Evolutionary conservation across 2,113 vertebrate genomes (phyloP).

Genomic region (Carassius carassius): DNA sequence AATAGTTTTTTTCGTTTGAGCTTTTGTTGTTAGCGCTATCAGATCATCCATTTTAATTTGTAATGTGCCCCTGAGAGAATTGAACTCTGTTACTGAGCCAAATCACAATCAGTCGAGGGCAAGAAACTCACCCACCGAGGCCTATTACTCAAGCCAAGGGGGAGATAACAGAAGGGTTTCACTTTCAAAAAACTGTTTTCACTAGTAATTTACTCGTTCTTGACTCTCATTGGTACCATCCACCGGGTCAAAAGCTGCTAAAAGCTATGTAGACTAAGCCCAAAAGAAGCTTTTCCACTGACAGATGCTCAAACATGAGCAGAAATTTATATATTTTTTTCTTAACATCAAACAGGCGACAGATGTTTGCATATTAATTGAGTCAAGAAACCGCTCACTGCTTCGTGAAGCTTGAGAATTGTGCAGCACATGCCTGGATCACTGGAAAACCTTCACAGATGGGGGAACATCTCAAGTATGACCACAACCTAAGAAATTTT

Average conservation of each 20-base stretch:
- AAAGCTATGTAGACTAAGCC: conserved; percentile 63
- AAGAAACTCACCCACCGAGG: not conserved
- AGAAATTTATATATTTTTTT: conserved; percentile 58
- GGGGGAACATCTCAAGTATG: not conserved
- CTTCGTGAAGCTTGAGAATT: conserved; percentile 60
- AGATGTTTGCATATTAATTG: conserved; percentile 76
- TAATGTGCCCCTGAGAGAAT: conserved; percentile 1
- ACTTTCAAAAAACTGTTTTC: conserved; percentile 17
- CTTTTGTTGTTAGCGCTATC: not conserved
- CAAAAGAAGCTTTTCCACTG: conserved; percentile 57
- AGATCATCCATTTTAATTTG: not conserved
- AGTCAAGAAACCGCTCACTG: conserved; percentile 57
- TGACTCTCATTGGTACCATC: conserved; percentile 56
- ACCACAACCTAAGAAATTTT: not conserved
- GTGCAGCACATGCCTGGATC: conserved; percentile 53
- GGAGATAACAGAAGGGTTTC: conserved; percentile 10
- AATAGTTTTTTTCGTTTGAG: not conserved
- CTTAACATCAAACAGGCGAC: conserved; percentile 63
- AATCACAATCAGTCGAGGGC: conserved; percentile 5
- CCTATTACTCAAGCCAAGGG: not conserved
- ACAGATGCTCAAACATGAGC: conserved; percentile 61
- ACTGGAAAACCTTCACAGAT: conserved; percentile 37
- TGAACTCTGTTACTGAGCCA: not conserved
- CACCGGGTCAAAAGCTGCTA: conserved; percentile 69
- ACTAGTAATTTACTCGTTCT: conserved; percentile 59